A percentile compares a stretch with the other conserved stretches of the same genome.
Conservation (phyloP, 2,113 vertebrate genomes). For the Pelvicachromis taeniatus region DNA sequence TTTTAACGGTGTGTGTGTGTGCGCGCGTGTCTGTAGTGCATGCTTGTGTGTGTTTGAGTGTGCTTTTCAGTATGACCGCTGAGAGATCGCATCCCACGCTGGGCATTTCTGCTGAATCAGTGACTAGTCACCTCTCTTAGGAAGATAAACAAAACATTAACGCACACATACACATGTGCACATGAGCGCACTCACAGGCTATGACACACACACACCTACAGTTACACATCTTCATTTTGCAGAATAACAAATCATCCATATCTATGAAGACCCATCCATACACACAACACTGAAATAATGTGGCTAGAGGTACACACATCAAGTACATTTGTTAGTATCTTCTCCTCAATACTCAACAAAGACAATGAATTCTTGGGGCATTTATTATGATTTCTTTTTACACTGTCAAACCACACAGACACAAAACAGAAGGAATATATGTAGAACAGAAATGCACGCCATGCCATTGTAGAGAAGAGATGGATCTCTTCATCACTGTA, state of each 20-base stretch:
- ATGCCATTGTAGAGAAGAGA: neutral
- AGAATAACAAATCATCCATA: neutral
- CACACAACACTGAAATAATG: neutral
- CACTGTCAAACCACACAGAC: neutral
- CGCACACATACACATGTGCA: neutral
- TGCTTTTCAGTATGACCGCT: conserved; percentile 26
- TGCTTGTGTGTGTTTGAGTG: neutral
- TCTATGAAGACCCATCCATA: neutral
- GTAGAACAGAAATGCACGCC: neutral
- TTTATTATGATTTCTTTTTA: neutral
- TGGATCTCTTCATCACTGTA: neutral
- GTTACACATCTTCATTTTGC: neutral
- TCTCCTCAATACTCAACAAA: neutral
- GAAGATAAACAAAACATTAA: conserved; percentile 34
- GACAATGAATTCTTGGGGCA: neutral
- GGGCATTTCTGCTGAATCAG: conserved; percentile 57
- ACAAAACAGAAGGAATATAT: neutral
- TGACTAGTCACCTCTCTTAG: conserved; percentile 41
- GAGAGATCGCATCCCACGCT: conserved; percentile 52
- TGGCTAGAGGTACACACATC: neutral
- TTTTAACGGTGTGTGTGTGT: neutral
- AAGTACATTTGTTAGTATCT: neutral
- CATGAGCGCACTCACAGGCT: neutral
- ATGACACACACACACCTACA: neutral
- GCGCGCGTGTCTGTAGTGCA: neutral